Conservation (phyloP, 2,888 invertebrate genomes). For the Phyto melanocephala region DNA sequence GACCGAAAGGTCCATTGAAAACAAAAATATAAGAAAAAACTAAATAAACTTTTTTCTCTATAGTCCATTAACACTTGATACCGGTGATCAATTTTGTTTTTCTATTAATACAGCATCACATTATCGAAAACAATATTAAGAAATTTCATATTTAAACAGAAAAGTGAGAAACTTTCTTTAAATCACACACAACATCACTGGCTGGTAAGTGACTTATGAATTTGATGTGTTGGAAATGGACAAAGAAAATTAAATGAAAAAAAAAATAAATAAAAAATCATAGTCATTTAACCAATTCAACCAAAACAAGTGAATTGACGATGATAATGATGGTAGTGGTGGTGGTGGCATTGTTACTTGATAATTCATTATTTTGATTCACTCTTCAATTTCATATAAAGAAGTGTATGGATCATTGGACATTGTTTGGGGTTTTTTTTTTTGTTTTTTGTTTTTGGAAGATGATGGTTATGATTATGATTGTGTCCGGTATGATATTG, state of each 20-base stretch:
- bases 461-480: constrained; percentile 50
- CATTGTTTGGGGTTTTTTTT: not conserved
- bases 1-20: too few species aligned
- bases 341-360: not conserved
- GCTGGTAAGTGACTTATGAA: not conserved
- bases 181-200: not conserved
- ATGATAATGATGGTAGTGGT: not conserved
- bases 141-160: constrained; percentile 20
- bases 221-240: constrained; percentile 5
- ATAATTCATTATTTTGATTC: not conserved
- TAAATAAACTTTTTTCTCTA: too few species aligned
- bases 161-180: constrained; percentile 39
- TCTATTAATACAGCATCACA: not conserved
- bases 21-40: too few species aligned
- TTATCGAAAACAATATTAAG: constrained; percentile 1
- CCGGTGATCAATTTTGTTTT: too few species aligned
- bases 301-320: not conserved
- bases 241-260: not conserved
- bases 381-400: constrained; percentile 2
- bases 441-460: not conserved
- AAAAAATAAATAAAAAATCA: constrained; percentile 8
- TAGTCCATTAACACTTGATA: too few species aligned
- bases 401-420: constrained; percentile 19
- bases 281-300: constrained; percentile 10
- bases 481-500: constrained; percentile 48